phyloP scores from a whole-genome alignment of 1,140 invertebrate genomes.

The Wasmannia auropunctata region DNA sequence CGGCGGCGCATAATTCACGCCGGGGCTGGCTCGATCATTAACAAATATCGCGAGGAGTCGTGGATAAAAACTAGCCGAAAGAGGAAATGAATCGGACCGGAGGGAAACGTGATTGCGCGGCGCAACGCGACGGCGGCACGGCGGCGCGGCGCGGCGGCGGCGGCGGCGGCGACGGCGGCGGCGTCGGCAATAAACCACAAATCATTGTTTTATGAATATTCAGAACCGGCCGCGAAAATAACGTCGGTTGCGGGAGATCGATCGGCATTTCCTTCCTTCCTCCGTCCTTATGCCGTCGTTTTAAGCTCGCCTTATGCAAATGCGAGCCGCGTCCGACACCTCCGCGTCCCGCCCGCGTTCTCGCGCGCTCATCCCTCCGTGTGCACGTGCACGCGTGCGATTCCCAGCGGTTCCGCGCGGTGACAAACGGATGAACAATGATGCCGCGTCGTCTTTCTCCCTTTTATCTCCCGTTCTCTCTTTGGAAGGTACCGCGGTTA shows the following conservation, averaged over 20 bases:
- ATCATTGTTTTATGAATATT: constrained; percentile 79
- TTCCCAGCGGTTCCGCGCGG: constrained; percentile 23
- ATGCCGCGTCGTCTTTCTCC: background rate
- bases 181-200: constrained; percentile 73
- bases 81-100: constrained; percentile 68
- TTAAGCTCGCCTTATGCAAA: constrained; percentile 74
- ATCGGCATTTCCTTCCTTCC: constrained; percentile 75
- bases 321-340: constrained; percentile 33
- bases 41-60: constrained; percentile 52
- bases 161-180: constrained; percentile 52
- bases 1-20: constrained; percentile 54
- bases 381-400: constrained; percentile 43
- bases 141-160: background rate
- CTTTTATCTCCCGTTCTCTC: background rate
- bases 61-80: constrained; percentile 59
- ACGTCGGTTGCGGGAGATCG: constrained; percentile 72
- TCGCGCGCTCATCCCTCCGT: background rate
- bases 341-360: background rate
- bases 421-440: constrained; percentile 51
- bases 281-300: constrained; percentile 73
- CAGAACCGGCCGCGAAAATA: constrained; percentile 71
- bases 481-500: background rate
- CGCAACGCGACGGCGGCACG: constrained; percentile 41
- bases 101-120: constrained; percentile 49
- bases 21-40: constrained; percentile 18